Conservation (phyloP, 2,113 vertebrate genomes). For the Ceyx margarethae region DNA sequence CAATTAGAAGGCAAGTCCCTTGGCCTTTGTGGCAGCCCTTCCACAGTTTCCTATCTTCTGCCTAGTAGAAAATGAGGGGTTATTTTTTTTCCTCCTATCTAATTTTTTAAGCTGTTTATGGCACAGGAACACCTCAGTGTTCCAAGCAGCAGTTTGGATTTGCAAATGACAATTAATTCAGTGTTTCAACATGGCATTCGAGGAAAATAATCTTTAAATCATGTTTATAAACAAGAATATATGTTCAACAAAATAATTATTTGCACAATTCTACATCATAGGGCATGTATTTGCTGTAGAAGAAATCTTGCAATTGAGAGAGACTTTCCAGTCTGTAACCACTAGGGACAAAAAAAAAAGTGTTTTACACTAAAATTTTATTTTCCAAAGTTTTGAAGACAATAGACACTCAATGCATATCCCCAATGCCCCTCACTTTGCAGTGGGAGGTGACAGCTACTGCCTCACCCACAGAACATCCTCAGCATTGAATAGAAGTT, state of each 20-base stretch:
- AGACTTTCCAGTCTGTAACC: background rate
- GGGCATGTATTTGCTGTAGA: background rate
- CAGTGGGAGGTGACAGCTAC: background rate
- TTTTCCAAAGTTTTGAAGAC: background rate
- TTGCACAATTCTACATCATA: background rate
- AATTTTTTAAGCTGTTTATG: background rate
- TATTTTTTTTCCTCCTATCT: fast-evolving
- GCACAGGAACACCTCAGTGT: background rate
- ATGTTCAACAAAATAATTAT: background rate
- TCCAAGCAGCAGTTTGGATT: background rate
- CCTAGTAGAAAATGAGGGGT: background rate
- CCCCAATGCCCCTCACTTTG: background rate
- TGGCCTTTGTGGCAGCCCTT: background rate
- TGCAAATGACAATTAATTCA: background rate
- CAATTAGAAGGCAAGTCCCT: background rate
- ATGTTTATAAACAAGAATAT: background rate
- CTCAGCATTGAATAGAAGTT: background rate
- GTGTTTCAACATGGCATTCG: background rate
- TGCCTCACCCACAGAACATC: background rate
- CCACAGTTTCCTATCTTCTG: background rate
- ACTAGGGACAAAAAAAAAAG: background rate
- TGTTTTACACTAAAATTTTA: background rate
- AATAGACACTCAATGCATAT: background rate
- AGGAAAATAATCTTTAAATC: background rate
- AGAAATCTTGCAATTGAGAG: background rate